Base-by-base conservation (phyloP, 2,888 invertebrate genomes). In the Bellardia pandia region DNA sequence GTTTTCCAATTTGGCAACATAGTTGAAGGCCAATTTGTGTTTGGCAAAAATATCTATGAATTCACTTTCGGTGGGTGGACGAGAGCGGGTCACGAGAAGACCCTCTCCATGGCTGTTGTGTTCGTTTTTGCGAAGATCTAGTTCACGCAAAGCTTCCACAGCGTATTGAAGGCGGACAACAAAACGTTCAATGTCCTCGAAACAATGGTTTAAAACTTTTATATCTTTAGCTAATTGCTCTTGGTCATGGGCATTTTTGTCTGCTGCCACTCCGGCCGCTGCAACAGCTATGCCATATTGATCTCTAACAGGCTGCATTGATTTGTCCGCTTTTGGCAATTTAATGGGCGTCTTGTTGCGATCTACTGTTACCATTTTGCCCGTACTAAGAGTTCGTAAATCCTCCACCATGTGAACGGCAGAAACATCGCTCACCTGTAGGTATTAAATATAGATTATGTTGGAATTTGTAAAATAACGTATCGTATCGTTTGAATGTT, bases 131-230 rank as follows among this genome's bases (percentile, higher is more conserved):
- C 98, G 95, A 81, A 97, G 95, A 93, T 99, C 98, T 74, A 99
- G 94, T 93, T 99, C 99, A 71, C 97, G 95, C 78, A 97, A 97
- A 1, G 99, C 99, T 11, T 99, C 98, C 0, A 98, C 98, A 2
- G 99, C 98, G 93, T 99, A 98, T 92, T 99, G 99, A 68, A 99
- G 95, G 86, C 99, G 95, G 2, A 98, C 98, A 88, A 99, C 99
- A 94, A 99, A 99, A 93, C 99, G 97, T 94, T 99, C 99, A 91
- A 99, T 99, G 94, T 99, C 99, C 94, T 99, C 99, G 94, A 99
- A 99, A 93, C 99, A 99, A 91, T 97, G 97, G 93, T 98, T 98
- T 86, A 99, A 94, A 90, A 99, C 98, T 76, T 97, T 97, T 88
- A 99, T 98, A 94, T 99, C 98, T 88, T 98, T 96, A 93, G 99